A percentile compares a stretch with the other conserved stretches of the same genome.
Evolutionary conservation across 2,888 invertebrate species (phyloP).

Genomic region (Plebejus argus): DNA sequence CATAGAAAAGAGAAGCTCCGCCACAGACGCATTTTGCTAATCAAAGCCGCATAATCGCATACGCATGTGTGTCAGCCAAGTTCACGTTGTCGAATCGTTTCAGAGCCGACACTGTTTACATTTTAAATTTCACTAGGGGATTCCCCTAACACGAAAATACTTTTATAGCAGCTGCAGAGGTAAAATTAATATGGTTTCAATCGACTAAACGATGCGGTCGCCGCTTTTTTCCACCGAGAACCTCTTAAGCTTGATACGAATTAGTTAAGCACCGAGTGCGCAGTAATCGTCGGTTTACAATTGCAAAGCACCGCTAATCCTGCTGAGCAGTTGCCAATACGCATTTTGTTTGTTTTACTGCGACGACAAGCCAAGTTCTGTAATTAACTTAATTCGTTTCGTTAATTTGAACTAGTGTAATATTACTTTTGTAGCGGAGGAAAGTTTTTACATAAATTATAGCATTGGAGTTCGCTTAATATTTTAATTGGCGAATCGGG

Average conservation of each 20-base stretch:
- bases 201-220: conserved; percentile 54
- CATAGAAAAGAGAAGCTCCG: conserved; percentile 49
- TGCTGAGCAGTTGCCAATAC: conserved; percentile 64
- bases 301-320: conserved; percentile 66
- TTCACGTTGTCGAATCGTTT: not conserved
- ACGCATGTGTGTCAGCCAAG: conserved; percentile 37
- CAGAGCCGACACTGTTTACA: conserved; percentile 57
- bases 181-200: conserved; percentile 53
- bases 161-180: conserved; percentile 53
- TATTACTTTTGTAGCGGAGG: conserved; percentile 11
- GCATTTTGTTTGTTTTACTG: conserved; percentile 56
- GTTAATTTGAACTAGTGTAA: conserved; percentile 24
- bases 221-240: conserved; percentile 55
- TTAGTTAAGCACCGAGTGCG: conserved; percentile 67
- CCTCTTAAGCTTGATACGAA: conserved; percentile 64
- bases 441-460: conserved; percentile 21
- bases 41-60: conserved; percentile 58
- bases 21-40: conserved; percentile 58
- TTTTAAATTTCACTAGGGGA: conserved; percentile 59
- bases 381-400: conserved; percentile 36
- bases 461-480: not conserved
- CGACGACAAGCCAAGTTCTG: conserved; percentile 41
- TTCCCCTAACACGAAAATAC: conserved; percentile 60
- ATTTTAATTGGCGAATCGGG: conserved; percentile 20
- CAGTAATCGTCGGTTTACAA: conserved; percentile 69